Evolutionary conservation across 2,113 vertebrate genomes (phyloP).

Genomic region (Eira barbara): DNA sequence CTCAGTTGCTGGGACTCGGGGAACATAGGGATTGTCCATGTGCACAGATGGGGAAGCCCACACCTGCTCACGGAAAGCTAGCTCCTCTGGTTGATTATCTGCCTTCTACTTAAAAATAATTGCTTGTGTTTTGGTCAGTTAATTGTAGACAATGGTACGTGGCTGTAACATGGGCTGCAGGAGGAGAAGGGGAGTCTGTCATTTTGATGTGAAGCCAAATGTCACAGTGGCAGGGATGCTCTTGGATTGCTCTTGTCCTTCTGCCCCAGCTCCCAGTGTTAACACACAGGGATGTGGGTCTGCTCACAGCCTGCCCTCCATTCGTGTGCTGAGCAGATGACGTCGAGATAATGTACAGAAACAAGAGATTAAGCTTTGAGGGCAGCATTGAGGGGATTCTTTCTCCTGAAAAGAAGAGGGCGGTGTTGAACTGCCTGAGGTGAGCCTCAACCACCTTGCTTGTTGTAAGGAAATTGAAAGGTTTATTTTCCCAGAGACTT

Average conservation of each 20-base stretch:
- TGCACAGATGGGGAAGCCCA: neutral
- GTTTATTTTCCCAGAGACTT: neutral
- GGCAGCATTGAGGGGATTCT: neutral
- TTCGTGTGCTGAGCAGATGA: neutral
- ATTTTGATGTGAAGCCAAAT: neutral
- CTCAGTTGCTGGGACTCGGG: neutral
- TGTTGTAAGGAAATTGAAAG: neutral
- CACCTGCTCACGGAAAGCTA: rapidly evolving
- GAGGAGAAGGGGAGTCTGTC: neutral
- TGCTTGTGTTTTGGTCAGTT: neutral
- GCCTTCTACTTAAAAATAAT: neutral
- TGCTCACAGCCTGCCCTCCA: neutral
- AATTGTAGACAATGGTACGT: neutral
- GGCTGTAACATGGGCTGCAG: neutral
- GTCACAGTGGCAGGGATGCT: neutral
- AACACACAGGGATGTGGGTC: neutral
- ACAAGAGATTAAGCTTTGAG: neutral
- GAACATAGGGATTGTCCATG: rapidly evolving
- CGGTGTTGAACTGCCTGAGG: neutral
- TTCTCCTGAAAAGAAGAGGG: neutral
- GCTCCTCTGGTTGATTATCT: neutral
- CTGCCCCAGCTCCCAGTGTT: rapidly evolving
- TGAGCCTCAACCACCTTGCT: neutral
- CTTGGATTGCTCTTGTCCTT: neutral
- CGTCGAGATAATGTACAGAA: neutral